Evolutionary conservation across 2,797 vertebrate genomes (phyloP), one percentile per base, ranked within the genome.

Genomic region (Amniataba percoides): DNA sequence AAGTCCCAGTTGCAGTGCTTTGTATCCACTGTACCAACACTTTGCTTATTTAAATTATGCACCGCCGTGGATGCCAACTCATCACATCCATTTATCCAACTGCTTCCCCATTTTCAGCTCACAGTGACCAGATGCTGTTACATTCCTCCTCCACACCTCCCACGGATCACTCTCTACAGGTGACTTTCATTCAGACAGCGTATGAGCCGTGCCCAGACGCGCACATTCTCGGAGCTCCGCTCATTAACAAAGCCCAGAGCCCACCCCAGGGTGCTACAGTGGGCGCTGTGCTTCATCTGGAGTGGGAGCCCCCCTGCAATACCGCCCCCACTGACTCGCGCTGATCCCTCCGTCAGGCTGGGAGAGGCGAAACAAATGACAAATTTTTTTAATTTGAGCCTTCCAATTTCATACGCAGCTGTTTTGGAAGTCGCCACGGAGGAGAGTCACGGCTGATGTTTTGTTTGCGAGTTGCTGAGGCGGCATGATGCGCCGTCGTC

Each of bases 381-480:
- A 48, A 46, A 31, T 66, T 83, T 66, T 83, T 71, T 79, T 74
- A 64, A 86, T 82, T 77, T 62, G 66, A 77, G 63, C 45, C 18
- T 53, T 59, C 48, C 45, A 73, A 27, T 85, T 74, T 78, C 71
- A 76, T 19, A 61, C 19, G 16, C 71, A 69, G 70, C 71, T 74
- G 72, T 65, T 81, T 59, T 52, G 60, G 46, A 66, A 88, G 65
- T 59, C 63, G 60, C 62, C 78, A 53, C 6, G 34, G 27, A 48
- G 42, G 56, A 71, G 51, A 73, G 70, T 84, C 72, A 48, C 3
- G 59, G 48, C 39, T 43, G n/a, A 64, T 55, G 81, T 86, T 74
- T 74, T 80, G 69, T 64, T 52, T 73, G 68, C 1, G 25, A 83
- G 74, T 51, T 80, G 85, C 88, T 88, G 88, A 85, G 67, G 74